These are phyloP conservation scores for Bufo gargarizans DNA, from an alignment of 2,113 vertebrate genomes.

Conservation along the genomic window DNA sequence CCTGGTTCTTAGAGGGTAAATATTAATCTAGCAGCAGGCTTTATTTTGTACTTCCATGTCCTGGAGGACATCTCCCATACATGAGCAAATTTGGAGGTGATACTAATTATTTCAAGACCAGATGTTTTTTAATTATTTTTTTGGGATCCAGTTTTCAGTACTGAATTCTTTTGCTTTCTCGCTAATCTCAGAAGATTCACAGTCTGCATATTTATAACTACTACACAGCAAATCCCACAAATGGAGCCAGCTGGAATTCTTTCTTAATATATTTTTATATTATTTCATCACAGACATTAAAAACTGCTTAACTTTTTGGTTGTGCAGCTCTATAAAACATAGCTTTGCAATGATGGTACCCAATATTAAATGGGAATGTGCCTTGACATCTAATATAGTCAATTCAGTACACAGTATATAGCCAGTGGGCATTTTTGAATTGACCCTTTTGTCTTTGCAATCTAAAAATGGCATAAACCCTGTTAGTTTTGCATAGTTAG, in stretches of 20 bases:
- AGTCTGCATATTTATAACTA: constrained; percentile 45
- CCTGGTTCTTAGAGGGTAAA: too few species aligned
- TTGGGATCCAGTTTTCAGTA: not conserved
- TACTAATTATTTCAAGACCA: constrained; percentile 37
- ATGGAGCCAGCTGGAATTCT: constrained; percentile 33
- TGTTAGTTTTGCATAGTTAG: too few species aligned
- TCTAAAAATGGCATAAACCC: too few species aligned
- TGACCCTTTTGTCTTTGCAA: too few species aligned
- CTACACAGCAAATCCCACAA: constrained; percentile 33
- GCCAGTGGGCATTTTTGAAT: too few species aligned
- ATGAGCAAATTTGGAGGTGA: constrained; percentile 4
- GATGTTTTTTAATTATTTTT: constrained; percentile 11
- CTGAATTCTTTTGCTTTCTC: constrained; percentile 28
- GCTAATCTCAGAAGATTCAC: constrained; percentile 41
- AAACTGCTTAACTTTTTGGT: constrained; percentile 13
- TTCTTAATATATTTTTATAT: not conserved
- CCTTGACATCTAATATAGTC: too few species aligned
- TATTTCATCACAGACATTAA: constrained; percentile 38
- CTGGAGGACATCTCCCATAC: not conserved
- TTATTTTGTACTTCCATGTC: not conserved
- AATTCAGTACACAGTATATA: too few species aligned
- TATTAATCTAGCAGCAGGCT: not conserved
- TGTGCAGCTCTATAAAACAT: not conserved
- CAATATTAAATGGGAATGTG: too few species aligned
- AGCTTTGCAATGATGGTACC: too few species aligned